Base-by-base conservation (phyloP, 2,888 invertebrate species). In the Tipula lateralis region DNA sequence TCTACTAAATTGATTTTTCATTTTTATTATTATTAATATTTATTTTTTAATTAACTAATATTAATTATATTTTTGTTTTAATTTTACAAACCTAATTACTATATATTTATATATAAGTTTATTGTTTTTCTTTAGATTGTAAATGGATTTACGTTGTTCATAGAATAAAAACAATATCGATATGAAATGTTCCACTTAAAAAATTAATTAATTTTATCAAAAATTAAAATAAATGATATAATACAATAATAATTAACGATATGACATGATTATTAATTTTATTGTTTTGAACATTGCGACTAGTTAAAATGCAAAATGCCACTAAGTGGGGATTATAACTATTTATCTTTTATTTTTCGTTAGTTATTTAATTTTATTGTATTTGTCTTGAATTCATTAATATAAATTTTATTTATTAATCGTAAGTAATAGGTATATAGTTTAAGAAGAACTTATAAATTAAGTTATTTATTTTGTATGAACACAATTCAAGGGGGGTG, bases 271-370 rank as follows among this genome's bases (percentile, higher is more conserved):
- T 66, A 66, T 66, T n/a, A 32, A 3, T 39, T 66, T 7, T 19
- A 66, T 66, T 66, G 66, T 66, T 66, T 66, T 66, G 24, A 66
- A 66, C 66, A 66, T 66, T 66, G 66, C 66, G 66, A 66, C 66
- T 66, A 66, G 66, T 24, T 66, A 66, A 66, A 66, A 66, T 66
- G 66, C 66, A 66, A 24, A 24, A 66, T 66, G 24, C 66, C 66
- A 44, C 66, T 66, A 66, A 24, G 66, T 66, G 66, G 66, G 24
- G 24, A 24, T 66, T 66, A 66, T 24, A 66, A 6, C 5, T 24
- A 5, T 24, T 16, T 24, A 24, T 24, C 66, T 24, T 66, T 66
- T 24, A 66, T 66, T 24, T 12, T 24, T 66, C 66, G 66, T 66
- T 66, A 66, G 24, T 66, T 66, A 66, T 24, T 19, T 66, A 24